A percentile compares a stretch with the other conserved stretches of the same genome.
phyloP scores from a whole-genome alignment of 2,113 vertebrate genomes.

The Chloropsis hardwickii region DNA sequence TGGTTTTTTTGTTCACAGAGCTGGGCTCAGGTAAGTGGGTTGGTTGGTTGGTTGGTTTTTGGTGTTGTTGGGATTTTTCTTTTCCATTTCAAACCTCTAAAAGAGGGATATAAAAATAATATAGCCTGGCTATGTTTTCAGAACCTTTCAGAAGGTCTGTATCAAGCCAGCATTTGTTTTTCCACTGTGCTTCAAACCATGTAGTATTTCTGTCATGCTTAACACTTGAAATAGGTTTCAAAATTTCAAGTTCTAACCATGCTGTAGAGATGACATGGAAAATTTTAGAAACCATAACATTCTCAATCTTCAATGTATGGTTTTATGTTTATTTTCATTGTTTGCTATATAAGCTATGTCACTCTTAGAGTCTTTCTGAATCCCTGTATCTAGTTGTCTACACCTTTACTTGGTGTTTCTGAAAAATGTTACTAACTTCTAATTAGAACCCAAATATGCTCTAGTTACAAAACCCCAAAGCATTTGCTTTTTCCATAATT shows the following conservation, averaged over 20 bases:
- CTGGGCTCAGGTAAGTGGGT: conserved; percentile 75
- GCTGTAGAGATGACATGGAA: background rate
- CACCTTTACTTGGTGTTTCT: background rate
- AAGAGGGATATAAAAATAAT: background rate
- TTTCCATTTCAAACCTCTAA: background rate
- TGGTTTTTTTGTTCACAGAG: conserved; percentile 77
- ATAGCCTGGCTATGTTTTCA: background rate
- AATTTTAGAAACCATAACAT: background rate
- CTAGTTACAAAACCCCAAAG: background rate
- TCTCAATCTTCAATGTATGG: background rate
- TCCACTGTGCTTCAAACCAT: background rate
- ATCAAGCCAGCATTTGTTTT: background rate
- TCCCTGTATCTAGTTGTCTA: background rate
- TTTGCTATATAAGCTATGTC: background rate
- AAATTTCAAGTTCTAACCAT: background rate
- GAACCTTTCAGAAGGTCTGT: background rate
- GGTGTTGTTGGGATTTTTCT: background rate
- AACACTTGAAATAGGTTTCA: background rate
- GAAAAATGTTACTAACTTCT: background rate
- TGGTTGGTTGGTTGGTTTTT: background rate
- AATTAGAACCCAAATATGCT: background rate
- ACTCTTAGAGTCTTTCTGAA: background rate
- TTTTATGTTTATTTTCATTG: background rate
- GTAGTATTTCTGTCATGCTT: background rate
- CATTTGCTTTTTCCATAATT: background rate